Evolutionary conservation across 2,888 invertebrate genomes (phyloP), one percentile per base, ranked within the genome.

Genomic region (Caenorhabditis japonica): DNA sequence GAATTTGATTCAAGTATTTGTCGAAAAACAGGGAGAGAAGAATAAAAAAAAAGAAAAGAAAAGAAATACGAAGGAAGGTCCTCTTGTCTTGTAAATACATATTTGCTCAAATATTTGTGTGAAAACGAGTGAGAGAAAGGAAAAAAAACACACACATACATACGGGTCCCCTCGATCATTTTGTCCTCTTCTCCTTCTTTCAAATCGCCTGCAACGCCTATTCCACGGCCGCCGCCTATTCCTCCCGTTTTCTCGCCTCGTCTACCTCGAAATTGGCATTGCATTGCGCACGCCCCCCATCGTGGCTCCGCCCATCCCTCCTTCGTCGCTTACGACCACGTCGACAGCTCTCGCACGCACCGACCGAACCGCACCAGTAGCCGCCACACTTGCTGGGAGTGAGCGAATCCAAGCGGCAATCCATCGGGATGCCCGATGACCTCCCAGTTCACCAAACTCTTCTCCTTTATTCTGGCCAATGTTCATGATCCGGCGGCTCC

Each of bases 371-470:
- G 60, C 60, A 41, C 43, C 43, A 52, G 44, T 61, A 43, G 52
- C 61, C 27, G 52, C 17, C 58, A 46, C 36, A 30, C 46, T 46
- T 49, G 25, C 27, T 43, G n/a, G n/a, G n/a, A n/a, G n/a, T n/a
- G n/a, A n/a, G n/a, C n/a, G n/a, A n/a, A n/a, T n/a, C n/a, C n/a
- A n/a, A n/a, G n/a, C n/a, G n/a, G n/a, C n/a, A n/a, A n/a, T n/a
- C 38, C 41, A 51, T 62, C 53, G 62, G 51, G 66, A 66, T 66
- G 66, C 66, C 64, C 72, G 76, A 94, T 85, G 92, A 93, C 56
- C 92, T 91, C 85, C 41, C 86, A 86, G 79, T 86, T 86, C 79
- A 85, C 86, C 30, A 86, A 86, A 72, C 80, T 86, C 41, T 83
- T 86, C 75, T 85, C 86, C 19, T 86, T 86, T 71, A 86, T 86